Base-by-base conservation (phyloP, 1,140 invertebrate genomes). In the Cyrtorhinus lividipennis region DNA sequence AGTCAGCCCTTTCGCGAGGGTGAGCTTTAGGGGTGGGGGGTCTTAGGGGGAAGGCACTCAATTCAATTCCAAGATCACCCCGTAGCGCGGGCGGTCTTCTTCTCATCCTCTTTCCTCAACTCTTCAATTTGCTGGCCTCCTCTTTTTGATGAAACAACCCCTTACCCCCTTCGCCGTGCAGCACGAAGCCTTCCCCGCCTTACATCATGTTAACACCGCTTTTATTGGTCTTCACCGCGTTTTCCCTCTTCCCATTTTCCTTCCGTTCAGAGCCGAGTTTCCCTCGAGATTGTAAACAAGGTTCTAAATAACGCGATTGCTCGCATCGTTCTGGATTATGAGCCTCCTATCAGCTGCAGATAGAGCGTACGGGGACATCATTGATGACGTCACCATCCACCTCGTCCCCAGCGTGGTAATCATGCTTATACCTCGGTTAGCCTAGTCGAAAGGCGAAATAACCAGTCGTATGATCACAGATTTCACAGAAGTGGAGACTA, bases 141-240 rank as follows among this genome's bases (percentile, higher is more conserved):
- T 66, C n/a, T 57, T 64, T 30, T 59, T 59, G 44, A 59, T 58
- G 62, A 64, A 64, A 61, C 56, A 64, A 53, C 63, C 63, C 63
- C 45, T 18, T 26, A 56, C 27, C 18, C 20, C 62, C n/a, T 56
- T 45, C n/a, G n/a, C n/a, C n/a, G n/a, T n/a, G n/a, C n/a, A n/a
- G n/a, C n/a, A n/a, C n/a, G n/a, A n/a, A n/a, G n/a, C 61, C 38
- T 13, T 59, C 25, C 45, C 62, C 45, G 38, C 63, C 57, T 64
- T 64, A 64, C 48, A 60, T 58, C 58, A 57, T 64, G 59, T 64
- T 64, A 64, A 64, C 63, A 64, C 58, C 63, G 59, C 53, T 60
- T 64, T 64, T 64, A 64, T 59, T 60, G 63, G 58, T 63, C 48
- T 53, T 22, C 30, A 38, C 5, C 15, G 5, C 30, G 5, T 8